Conservation (phyloP, 2,797 vertebrate genomes). For the Epinephelus coioides region DNA sequence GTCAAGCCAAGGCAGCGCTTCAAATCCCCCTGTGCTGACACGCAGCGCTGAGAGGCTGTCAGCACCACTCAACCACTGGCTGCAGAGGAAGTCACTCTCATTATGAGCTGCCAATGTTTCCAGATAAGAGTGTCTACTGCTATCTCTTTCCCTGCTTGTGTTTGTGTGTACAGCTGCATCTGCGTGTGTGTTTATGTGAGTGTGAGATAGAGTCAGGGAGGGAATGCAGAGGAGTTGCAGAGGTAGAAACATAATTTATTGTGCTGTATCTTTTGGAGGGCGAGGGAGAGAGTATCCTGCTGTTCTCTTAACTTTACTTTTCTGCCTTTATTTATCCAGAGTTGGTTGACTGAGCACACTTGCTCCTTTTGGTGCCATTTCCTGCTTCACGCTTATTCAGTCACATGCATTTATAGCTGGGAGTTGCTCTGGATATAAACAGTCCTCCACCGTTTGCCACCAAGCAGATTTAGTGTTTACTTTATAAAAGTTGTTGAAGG, state of each 20-base stretch:
- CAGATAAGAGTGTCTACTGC: slow-evolving; percentile 62
- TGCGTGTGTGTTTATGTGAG: slow-evolving; percentile 24
- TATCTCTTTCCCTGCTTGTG: slow-evolving; percentile 36
- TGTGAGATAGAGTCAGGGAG: slow-evolving; percentile 21
- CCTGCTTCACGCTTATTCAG: slow-evolving; percentile 40
- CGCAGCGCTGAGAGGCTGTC: slow-evolving; percentile 72
- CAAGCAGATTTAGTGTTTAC: slow-evolving; percentile 32
- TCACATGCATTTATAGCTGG: slow-evolving; percentile 31
- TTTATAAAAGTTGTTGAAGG: slow-evolving; percentile 22
- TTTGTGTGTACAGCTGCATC: slow-evolving; percentile 30
- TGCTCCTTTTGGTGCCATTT: neutral
- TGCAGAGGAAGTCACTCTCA: slow-evolving; percentile 72
- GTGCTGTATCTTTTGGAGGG: slow-evolving; percentile 26
- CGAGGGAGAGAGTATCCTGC: slow-evolving; percentile 8
- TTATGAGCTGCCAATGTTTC: slow-evolving; percentile 70
- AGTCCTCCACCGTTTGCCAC: slow-evolving; percentile 23
- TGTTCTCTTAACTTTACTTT: slow-evolving; percentile 51
- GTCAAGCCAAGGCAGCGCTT: slow-evolving; percentile 58
- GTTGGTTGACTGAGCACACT: slow-evolving; percentile 57
- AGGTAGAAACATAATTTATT: slow-evolving; percentile 55
- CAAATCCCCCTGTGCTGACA: slow-evolving; percentile 64
- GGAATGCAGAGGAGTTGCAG: slow-evolving; percentile 56
- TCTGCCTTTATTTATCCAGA: slow-evolving; percentile 48
- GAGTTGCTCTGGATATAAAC: slow-evolving; percentile 34
- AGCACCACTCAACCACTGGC: slow-evolving; percentile 67